A percentile compares a stretch with the other conserved stretches of the same genome.
Evolutionary conservation across 2,797 vertebrate genomes (phyloP).

Genomic region (Enteromius fasciolatus): DNA sequence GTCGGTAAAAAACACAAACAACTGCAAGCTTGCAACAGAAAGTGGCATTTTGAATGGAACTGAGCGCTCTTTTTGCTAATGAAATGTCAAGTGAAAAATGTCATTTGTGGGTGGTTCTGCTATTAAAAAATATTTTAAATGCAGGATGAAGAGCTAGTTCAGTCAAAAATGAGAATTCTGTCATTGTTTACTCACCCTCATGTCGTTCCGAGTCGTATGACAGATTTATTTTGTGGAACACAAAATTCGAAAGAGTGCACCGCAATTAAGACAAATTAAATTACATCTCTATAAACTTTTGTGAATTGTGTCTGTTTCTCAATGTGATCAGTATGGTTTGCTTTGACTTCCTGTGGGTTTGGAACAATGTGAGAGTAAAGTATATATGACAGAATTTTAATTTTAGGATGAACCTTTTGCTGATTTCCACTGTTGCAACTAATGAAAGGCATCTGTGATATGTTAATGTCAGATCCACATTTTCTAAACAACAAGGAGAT

Average conservation of each 20-base stretch:
- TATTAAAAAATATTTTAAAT: constrained; percentile 66
- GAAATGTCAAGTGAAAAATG: constrained; percentile 34
- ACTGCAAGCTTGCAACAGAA: not conserved
- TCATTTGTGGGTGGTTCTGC: constrained; percentile 45
- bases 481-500: constrained; percentile 84
- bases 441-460: constrained; percentile 17
- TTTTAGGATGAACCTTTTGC: not conserved
- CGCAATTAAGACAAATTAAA: not conserved
- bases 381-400: constrained; percentile 1
- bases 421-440: not conserved
- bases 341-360: not conserved
- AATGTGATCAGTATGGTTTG: too few relatives aligned
- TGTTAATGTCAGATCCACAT: constrained; percentile 74
- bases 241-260: not conserved
- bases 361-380: not conserved
- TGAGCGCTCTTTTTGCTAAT: not conserved
- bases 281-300: not conserved
- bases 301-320: not conserved
- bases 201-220: not conserved
- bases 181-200: not conserved
- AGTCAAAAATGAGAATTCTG: not conserved
- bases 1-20: not conserved
- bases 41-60: not conserved
- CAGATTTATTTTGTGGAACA: not conserved
- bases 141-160: not conserved